phyloP scores from a whole-genome alignment of 2,113 vertebrate species.

The Limnothrissa miodon region DNA sequence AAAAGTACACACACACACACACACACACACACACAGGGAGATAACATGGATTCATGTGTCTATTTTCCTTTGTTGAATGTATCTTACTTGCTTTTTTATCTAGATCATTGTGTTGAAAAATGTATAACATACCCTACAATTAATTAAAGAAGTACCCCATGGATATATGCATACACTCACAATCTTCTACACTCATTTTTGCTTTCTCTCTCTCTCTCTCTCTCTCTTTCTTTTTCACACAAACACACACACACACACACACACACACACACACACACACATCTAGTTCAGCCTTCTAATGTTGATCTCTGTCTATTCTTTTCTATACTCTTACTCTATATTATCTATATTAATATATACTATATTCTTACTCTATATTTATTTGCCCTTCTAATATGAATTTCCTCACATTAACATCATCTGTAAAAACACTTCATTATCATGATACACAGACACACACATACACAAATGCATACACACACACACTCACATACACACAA shows the following conservation, averaged over 20 bases:
- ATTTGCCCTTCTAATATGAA: slow-evolving; percentile 4
- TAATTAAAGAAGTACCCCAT: background rate
- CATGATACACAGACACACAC: background rate
- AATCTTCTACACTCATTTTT: background rate
- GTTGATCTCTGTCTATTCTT: background rate
- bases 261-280: background rate
- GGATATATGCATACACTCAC: background rate
- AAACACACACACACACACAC: background rate
- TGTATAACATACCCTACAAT: background rate
- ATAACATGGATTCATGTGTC: background rate
- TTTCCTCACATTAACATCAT: slow-evolving; percentile 9
- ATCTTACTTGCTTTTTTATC: background rate
- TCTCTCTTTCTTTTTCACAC: background rate
- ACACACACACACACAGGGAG: background rate
- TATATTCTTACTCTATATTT: too few relatives aligned
- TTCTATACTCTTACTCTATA: too few relatives aligned
- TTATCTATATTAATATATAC: too few relatives aligned
- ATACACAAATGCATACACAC: background rate
- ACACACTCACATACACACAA: slow-evolving; percentile 16
- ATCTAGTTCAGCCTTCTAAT: background rate
- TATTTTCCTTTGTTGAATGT: background rate
- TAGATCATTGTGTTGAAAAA: background rate
- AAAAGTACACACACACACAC: background rate
- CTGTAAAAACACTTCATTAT: slow-evolving; percentile 15
- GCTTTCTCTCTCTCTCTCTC: too few relatives aligned